phyloP scores from a whole-genome alignment of 2,797 vertebrate genomes.

The Steatocranus sp. region DNA sequence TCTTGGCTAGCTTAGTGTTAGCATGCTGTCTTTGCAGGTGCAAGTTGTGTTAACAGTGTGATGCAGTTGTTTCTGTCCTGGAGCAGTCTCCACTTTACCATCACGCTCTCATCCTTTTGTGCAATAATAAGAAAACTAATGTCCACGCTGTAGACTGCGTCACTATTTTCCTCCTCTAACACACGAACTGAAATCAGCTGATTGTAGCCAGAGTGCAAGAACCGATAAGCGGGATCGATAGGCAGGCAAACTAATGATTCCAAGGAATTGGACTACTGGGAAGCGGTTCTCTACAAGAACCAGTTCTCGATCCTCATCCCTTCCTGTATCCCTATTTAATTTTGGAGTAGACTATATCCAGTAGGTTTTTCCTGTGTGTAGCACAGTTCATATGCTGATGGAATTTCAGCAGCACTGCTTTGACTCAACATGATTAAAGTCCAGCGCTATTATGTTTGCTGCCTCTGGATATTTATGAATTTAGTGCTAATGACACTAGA shows the following conservation, averaged over 20 bases:
- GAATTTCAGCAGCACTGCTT: neutral
- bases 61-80: neutral
- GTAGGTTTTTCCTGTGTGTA: neutral
- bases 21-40: too few relatives aligned
- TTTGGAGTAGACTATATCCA: neutral
- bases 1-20: neutral
- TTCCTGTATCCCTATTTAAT: too few relatives aligned
- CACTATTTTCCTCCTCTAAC: neutral
- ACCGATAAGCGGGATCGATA: neutral
- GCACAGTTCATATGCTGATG: fast-evolving
- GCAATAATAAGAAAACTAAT: neutral
- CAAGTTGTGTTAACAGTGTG: neutral
- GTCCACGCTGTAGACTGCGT: neutral
- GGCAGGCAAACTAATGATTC: neutral
- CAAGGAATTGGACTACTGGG: neutral
- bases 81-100: neutral
- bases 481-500: neutral
- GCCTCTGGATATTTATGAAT: neutral
- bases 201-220: neutral
- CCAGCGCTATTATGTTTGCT: neutral
- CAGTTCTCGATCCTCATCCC: neutral
- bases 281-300: neutral
- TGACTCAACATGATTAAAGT: neutral
- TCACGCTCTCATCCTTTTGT: neutral
- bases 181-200: neutral